phyloP scores from a whole-genome alignment of 92 coral and sea anemone species.

The Zoanthus gigantus region DNA sequence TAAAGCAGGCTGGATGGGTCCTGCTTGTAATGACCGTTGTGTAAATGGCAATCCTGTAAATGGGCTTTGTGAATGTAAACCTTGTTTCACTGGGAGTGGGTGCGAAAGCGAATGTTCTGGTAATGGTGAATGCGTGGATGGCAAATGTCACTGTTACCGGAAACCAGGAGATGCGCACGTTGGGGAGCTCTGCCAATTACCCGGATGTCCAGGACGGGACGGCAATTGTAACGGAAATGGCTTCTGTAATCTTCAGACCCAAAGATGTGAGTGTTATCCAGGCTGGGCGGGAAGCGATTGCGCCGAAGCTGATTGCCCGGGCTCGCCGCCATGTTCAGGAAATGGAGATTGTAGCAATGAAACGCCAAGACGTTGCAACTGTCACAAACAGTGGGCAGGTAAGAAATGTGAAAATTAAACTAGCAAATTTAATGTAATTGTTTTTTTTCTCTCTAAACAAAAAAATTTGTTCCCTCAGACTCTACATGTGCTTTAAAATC shows the following conservation, averaged over 20 bases:
- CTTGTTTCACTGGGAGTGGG: constrained; percentile 73
- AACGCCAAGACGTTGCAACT: constrained; percentile 66
- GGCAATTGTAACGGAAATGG: constrained; percentile 80
- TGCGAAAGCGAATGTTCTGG: constrained; percentile 78
- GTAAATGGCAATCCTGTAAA: constrained; percentile 59
- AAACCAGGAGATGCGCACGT: constrained; percentile 64
- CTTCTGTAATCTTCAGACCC: constrained; percentile 57
- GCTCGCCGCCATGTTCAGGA: constrained; percentile 74
- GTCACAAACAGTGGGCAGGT: constrained; percentile 59
- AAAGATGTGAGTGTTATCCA: constrained; percentile 75
- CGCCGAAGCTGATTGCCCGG: constrained; percentile 66
- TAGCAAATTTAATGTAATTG: background rate
- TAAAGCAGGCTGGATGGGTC: constrained; percentile 71
- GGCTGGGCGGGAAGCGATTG: constrained; percentile 77
- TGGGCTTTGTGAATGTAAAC: constrained; percentile 67
- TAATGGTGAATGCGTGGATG: constrained; percentile 67
- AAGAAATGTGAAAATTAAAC: background rate
- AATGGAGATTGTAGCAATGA: constrained; percentile 70
- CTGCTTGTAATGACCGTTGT: constrained; percentile 76
- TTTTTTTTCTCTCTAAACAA: no score
- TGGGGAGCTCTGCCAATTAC: constrained; percentile 72
- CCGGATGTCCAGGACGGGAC: constrained; percentile 76
- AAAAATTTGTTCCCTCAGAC: no score
- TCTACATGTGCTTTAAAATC: no score
- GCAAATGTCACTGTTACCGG: constrained; percentile 54